Evolutionary conservation across 37 sponge, comb jelly and placozoan genomes (phyloP), one percentile per base, ranked within the genome.

Genomic region (Axinella damicornis): DNA sequence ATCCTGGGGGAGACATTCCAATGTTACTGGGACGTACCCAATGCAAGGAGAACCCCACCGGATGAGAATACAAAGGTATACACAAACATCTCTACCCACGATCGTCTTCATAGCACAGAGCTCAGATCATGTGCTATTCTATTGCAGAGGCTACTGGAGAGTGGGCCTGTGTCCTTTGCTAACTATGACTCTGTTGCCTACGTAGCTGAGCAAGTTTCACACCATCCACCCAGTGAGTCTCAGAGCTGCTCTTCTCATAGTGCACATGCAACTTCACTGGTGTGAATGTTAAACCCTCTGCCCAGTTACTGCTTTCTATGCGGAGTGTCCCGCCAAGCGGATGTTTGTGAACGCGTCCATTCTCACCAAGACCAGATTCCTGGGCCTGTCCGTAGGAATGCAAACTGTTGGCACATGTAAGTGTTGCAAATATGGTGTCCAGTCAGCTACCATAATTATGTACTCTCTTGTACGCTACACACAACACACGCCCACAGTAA

Each of bases 161-260:
- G 55, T 52, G 98, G 98, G 24, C 98, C 98, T 11, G 85, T 89
- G 0, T 91, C 98, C 16, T 95, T 70, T 55, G 93, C 93, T 31
- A 80, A 79, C 38, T 73, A 86, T 57, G 76, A 86, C 63, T 84
- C 91, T 24, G 75, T 97, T 36, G 69, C 93, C 0, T 98, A 95
- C 60, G 65, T 96, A 30, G 99, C 99, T 11, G 99, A 98, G 55
- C 99, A 98, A 61, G 98, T 98, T 56, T 98, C 98, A 30, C 98
- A 98, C 71, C 98, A 98, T 72, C 98, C 98, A 39, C 98, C 98
- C 76, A 69, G 96, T 96, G 52, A 78, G 60, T 12, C 5, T 52
- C 9, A 46, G 9, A 4, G 4, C 6, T 46, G 9, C 46, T n/a
- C n/a, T n/a, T n/a, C n/a, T n/a, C n/a, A n/a, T n/a, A n/a, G n/a